Evolutionary conservation across 1,140 invertebrate species (phyloP).

Genomic region (Argopecten irradians): DNA sequence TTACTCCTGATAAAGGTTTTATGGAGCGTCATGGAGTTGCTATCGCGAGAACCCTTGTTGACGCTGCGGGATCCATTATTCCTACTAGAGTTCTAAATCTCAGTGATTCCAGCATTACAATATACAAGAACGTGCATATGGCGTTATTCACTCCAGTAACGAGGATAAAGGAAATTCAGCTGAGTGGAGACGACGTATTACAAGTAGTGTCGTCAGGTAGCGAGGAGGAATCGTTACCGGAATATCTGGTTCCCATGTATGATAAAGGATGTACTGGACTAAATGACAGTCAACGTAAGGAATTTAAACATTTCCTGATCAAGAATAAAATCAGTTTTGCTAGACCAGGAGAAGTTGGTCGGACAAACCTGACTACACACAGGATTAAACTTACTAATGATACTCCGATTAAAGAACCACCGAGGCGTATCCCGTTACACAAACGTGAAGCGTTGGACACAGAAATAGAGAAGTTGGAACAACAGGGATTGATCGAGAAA

Average conservation of each 20-base stretch:
- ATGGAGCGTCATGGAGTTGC: too few relatives aligned
- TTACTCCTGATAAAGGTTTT: slow-evolving; percentile 21
- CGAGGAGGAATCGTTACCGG: not conserved
- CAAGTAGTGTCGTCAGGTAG: not conserved
- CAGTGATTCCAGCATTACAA: too few relatives aligned
- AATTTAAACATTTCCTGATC: not conserved
- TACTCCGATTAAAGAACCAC: slow-evolving; percentile 26
- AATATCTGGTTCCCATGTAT: slow-evolving; percentile 20
- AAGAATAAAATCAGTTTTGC: not conserved
- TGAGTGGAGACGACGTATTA: too few relatives aligned
- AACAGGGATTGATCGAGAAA: slow-evolving; percentile 25
- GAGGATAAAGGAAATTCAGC: too few relatives aligned
- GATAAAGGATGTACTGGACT: not conserved
- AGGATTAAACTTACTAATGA: slow-evolving; percentile 20
- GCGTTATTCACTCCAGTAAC: too few relatives aligned
- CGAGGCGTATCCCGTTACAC: slow-evolving; percentile 19
- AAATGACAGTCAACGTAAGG: not conserved
- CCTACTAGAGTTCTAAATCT: too few relatives aligned
- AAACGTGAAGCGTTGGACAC: not conserved
- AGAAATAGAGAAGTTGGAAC: slow-evolving; percentile 30
- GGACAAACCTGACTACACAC: not conserved
- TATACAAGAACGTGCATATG: too few relatives aligned
- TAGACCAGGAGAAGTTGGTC: slow-evolving; percentile 9
- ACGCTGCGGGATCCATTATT: too few relatives aligned
- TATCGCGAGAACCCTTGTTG: too few relatives aligned